Base-by-base conservation (phyloP, 2,113 vertebrate species). In the Sinocyclocheilus grahami region DNA sequence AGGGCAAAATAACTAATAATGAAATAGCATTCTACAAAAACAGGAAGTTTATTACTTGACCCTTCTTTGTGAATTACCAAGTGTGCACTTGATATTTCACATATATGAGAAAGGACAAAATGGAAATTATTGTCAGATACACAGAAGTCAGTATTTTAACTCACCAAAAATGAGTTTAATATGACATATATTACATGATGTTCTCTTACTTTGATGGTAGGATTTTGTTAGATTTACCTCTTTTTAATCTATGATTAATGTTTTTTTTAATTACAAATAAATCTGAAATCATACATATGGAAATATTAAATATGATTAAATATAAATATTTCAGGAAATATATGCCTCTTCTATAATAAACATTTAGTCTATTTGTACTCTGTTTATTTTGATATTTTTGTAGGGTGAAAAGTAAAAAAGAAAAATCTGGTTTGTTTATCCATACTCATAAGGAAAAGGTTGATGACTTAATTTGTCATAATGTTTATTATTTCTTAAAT, bases 41-140 rank as follows among this genome's bases (percentile, higher is more conserved):
- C 24, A 78, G 81, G 63, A 53, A n/a, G 9, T 69, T 82, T 37
- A 53, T 82, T 69, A 22, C 42, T 82, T 51, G 7, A n/a, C 27
- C 14, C 16, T 53, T 18, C 8, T 10, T 5, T 33, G 9, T 37
- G 27, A 51, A 48, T 69, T 71, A 46, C 24, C 63, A 65, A 53
- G 58, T 82, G 46, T 30, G 39, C 79, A 67, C 9, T 48, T 46
- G 7, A 82, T 30, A 30, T 55, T 30, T 55, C 55, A 27, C 24
- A 69, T 67, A 51, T 46, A 13, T 53, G 27, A 63, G 16, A 16
- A 82, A 33, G 24, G 46, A 46, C 24, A 51, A 22, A 16, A 82
- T 30, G 14, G 8, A 69, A 13, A 48, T 82, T 9, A 22, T 2
- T 37, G 22, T 24, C 39, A 27, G 60, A 39, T 20, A 20, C 10